Base-by-base conservation (phyloP, 2,888 invertebrate species). In the Rhimphoctona megacephalus region DNA sequence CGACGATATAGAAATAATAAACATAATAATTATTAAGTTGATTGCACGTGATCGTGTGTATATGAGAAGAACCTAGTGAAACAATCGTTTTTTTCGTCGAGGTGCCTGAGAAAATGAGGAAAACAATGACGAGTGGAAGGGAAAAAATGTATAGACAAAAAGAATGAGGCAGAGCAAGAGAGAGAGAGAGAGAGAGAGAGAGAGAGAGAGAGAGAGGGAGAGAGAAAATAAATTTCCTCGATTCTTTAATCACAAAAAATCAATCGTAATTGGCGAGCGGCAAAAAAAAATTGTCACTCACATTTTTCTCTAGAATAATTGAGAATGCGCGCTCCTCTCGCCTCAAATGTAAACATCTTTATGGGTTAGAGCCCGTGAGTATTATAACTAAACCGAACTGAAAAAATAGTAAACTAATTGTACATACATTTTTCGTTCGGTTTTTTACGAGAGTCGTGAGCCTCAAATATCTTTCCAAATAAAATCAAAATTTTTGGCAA, bases 1-100 rank as follows among this genome's bases (percentile, higher is more conserved):
- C 66, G 36, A 78, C 46, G 49, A 17, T 74, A 67, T 81, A 84
- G 81, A 72, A 74, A 30, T 84, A 84, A 83, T 84, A 84, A 81
- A 78, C 61, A 52, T 84, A 78, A 81, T 81, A 77, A 61, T 61
- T 70, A 67, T 81, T 84, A 80, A 81, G 80, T 61, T 80, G 67
- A 67, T 67, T n/a, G 30, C 33, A 33, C 64, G 36, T 67, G 33
- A 66, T 25, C 57, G 81, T 57, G 67, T 78, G 72, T 22, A 61
- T 43, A 52, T 54, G 66, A 39, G n/a, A 54, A 52, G 54, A 73
- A 77, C 33, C 36, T 61, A 43, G 73, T 69, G 33, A 54, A 43
- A 30, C 6, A 61, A 30, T 30, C 6, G 30, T 30, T 61, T 30
- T 61, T 70, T 70, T 49, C 66, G 19, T 17, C 22, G 22, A 17